Conservation (phyloP, 1,140 invertebrate genomes). For the Paraescarpia echinospica region DNA sequence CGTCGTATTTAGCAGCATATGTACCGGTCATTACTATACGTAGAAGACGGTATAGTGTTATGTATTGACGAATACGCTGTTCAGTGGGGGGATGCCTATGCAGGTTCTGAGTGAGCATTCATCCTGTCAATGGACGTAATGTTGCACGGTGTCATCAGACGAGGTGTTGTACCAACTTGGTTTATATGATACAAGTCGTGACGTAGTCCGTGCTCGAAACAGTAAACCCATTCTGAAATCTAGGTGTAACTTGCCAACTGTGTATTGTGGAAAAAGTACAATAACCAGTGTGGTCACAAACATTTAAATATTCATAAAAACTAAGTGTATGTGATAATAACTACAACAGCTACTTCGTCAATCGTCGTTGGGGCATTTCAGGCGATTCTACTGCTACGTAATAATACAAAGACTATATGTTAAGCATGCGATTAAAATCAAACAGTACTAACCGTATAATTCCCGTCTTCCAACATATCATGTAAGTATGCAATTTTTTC, state of each 20-base stretch:
- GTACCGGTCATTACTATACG: not conserved
- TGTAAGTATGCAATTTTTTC: not conserved
- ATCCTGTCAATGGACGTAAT: too few relatives aligned
- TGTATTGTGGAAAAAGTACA: not conserved
- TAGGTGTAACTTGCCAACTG: not conserved
- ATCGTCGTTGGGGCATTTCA: not conserved
- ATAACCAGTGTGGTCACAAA: not conserved
- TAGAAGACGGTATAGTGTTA: not conserved
- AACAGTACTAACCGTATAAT: not conserved
- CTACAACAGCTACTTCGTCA: not conserved
- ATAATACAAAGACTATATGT: not conserved
- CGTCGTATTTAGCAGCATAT: not conserved
- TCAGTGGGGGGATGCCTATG: too few relatives aligned
- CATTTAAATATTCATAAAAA: not conserved
- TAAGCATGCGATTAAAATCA: not conserved
- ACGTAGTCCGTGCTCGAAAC: not conserved
- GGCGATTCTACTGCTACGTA: not conserved
- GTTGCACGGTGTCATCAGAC: not conserved
- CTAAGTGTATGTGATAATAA: not conserved
- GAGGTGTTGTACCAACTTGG: not conserved
- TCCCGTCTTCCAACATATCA: not conserved
- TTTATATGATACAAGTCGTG: not conserved
- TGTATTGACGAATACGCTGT: not conserved
- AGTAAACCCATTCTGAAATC: not conserved
- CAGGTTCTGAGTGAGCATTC: too few relatives aligned